Evolutionary conservation across 2,797 vertebrate species (phyloP).

Genomic region (Chrysocyon brachyurus): DNA sequence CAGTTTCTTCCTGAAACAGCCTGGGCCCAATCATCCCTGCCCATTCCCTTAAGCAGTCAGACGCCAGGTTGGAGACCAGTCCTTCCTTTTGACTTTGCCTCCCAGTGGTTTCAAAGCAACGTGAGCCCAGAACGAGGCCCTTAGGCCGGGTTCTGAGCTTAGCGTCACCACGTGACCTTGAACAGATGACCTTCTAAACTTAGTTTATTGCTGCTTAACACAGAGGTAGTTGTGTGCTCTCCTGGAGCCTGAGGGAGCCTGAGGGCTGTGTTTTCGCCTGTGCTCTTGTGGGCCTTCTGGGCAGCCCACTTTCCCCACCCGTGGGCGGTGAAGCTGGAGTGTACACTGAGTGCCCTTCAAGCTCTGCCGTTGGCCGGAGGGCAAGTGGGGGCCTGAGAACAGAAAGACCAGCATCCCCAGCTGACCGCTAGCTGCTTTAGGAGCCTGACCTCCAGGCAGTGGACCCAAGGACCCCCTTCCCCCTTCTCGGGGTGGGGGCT

Average conservation of each 20-base stretch:
- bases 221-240: neutral
- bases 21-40: too few relatives aligned
- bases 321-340: accelerated
- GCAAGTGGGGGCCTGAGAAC: neutral
- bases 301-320: neutral
- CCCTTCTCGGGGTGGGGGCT: neutral
- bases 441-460: neutral
- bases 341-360: accelerated
- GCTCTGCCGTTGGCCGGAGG: neutral
- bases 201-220: neutral
- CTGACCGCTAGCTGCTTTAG: neutral
- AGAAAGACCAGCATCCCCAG: neutral
- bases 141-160: neutral
- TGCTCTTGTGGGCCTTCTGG: neutral
- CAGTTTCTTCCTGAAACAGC: neutral
- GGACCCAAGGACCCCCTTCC: neutral
- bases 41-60: neutral
- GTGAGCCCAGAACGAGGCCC: neutral
- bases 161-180: neutral
- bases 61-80: neutral
- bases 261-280: neutral
- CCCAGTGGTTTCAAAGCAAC: neutral
- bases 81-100: neutral
- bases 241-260: accelerated
- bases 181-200: slow-evolving; percentile 48